phyloP scores from a whole-genome alignment of 2,113 vertebrate species.

The Dasyornis broadbenti region DNA sequence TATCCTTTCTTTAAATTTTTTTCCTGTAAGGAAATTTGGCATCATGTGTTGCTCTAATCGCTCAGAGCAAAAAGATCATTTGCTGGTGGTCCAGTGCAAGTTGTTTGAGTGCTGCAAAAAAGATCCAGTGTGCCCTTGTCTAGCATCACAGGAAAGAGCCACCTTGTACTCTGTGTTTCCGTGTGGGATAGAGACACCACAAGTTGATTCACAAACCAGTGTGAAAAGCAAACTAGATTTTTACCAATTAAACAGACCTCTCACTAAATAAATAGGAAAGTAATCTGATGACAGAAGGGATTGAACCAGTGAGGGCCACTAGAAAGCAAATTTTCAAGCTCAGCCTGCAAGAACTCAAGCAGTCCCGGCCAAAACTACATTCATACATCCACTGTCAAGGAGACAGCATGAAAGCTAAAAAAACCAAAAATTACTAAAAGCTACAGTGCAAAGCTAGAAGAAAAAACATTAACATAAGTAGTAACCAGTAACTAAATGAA shows the following conservation, averaged over 20 bases:
- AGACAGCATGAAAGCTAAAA: neutral
- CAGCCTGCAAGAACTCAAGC: neutral
- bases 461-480: neutral
- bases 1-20: neutral
- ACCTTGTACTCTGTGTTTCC: neutral
- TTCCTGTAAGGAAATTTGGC: neutral
- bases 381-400: neutral
- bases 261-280: neutral
- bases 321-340: neutral
- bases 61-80: neutral
- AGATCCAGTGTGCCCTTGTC: neutral
- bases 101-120: neutral
- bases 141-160: neutral
- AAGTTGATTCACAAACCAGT: neutral
- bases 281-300: neutral
- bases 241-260: neutral
- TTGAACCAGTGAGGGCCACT: neutral
- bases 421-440: neutral
- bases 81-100: neutral
- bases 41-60: neutral
- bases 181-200: neutral
- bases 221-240: neutral
- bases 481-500: neutral
- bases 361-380: neutral
- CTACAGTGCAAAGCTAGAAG: neutral